phyloP scores from a whole-genome alignment of 2,113 vertebrate species.

The Callithrix jacchus region DNA sequence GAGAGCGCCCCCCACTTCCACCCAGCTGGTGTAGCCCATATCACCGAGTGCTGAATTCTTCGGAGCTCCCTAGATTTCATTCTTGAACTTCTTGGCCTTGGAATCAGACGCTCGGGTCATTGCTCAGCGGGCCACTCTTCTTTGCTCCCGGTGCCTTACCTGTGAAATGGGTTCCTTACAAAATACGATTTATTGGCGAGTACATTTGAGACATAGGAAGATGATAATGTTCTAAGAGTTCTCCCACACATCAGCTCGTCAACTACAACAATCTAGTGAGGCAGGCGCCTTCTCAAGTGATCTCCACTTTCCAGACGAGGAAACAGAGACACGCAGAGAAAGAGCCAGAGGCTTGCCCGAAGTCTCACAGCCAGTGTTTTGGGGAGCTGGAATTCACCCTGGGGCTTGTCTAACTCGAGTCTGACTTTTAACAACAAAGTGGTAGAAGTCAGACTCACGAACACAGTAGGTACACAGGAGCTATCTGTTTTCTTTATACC shows the following conservation, averaged over 20 bases:
- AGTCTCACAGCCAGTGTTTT: not conserved
- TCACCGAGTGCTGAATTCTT: not conserved
- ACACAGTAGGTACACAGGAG: not conserved
- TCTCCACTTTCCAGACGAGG: not conserved
- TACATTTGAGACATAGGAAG: not conserved
- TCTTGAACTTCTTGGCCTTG: not conserved
- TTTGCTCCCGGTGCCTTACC: accelerated
- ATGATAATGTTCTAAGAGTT: not conserved
- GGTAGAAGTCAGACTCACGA: accelerated
- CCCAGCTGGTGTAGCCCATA: accelerated
- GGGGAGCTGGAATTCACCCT: not conserved
- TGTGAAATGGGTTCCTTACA: not conserved
- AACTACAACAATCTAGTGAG: accelerated
- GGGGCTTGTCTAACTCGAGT: not conserved
- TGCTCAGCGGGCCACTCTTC: accelerated
- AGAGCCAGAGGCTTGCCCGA: accelerated
- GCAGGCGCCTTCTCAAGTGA: not conserved
- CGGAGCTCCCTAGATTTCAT: not conserved
- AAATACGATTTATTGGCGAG: not conserved
- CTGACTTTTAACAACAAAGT: not conserved
- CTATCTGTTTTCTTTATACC: not conserved
- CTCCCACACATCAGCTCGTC: not conserved
- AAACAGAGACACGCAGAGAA: not conserved
- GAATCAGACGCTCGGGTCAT: accelerated
- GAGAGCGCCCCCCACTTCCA: not conserved